Base-by-base conservation (phyloP, 2,888 invertebrate genomes). In the Nasonia oneida region DNA sequence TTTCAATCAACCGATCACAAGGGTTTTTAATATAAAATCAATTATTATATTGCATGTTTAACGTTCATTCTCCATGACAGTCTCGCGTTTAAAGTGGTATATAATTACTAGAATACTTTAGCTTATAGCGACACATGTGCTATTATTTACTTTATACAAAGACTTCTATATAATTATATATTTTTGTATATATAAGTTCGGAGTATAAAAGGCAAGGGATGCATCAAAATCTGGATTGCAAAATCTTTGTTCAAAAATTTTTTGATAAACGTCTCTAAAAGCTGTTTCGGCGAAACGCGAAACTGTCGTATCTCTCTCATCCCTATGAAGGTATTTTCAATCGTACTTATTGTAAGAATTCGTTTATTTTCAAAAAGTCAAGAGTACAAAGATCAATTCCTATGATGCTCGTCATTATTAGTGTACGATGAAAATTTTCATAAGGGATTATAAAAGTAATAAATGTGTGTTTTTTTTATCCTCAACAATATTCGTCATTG, bases 221-320 rank as follows among this genome's bases (percentile, higher is more conserved):
- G 71, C 78, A 74, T 79, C 81, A 83, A 87, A 85, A 85, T 83
- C 18, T 77, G 39, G 61, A 18, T 75, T 37, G 77, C 57, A 85
- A 85, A 84, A 81, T 81, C 42, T 81, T 53, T 15, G 78, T 79
- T 84, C 23, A 84, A 87, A 87, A 86, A 84, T n/a, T 18, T 64
- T 75, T 82, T 23, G 42, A 77, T 84, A 84, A 81, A 81, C 18
- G 18, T 78, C 6, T 79, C 39, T 71, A 78, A 87, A 83, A 85
- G 75, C 77, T 83, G 81, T 85, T 78, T 85, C 84, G 83, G 23
- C 78, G 18, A 81, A 87, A 87, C 87, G 87, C 87, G 85, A 87
- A 83, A 87, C 85, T 87, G 83, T 83, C 83, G 14, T 61, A 47
- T 47, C 18, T 64, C 74, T 87, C 57, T 42, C 50, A 73, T 73